Percentiles rank a stretch among this genome's conserved stretches.
Evolutionary conservation across 1,140 invertebrate species (phyloP).

Genomic region (Drosophila ogumai): DNA sequence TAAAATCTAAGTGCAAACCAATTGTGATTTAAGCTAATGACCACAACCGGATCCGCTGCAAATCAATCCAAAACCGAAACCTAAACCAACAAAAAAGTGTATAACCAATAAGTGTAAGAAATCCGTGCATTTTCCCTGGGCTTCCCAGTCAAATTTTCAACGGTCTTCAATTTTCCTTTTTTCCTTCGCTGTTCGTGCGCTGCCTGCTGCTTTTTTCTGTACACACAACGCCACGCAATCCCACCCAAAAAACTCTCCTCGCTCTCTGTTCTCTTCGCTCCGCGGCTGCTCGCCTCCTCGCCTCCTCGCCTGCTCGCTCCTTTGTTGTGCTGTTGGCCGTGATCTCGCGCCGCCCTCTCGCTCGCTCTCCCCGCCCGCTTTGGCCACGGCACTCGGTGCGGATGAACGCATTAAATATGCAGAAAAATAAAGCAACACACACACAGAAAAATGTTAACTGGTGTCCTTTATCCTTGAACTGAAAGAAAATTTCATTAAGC

Average conservation of each 20-base stretch:
- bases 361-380: conserved; percentile 24
- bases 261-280: conserved; percentile 19
- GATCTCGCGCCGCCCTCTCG: conserved; percentile 52
- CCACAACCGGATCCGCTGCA: conserved; percentile 36
- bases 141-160: conserved; percentile 30
- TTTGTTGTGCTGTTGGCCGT: conserved; percentile 60
- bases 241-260: conserved; percentile 46
- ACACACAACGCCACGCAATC: conserved; percentile 70
- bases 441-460: conserved; percentile 14
- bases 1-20: conserved; percentile 63
- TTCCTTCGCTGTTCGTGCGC: conserved; percentile 33
- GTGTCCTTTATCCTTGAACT: conserved; percentile 33
- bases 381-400: conserved; percentile 24
- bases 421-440: conserved; percentile 41
- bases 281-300: conserved; percentile 30
- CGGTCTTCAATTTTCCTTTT: conserved; percentile 19
- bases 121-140: conserved; percentile 23
- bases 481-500: conserved; percentile 22
- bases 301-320: conserved; percentile 16
- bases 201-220: conserved; percentile 69
- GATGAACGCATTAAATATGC: conserved; percentile 47
- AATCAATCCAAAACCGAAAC: conserved; percentile 9
- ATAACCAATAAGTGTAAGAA: conserved; percentile 40
- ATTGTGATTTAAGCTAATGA: conserved; percentile 76
- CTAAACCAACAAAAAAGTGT: conserved; percentile 23